Percentiles rank a stretch among this genome's conserved stretches.
These are phyloP conservation scores for Protonemura montana DNA, from an alignment of 2,888 invertebrate species.

Conservation along the genomic window DNA sequence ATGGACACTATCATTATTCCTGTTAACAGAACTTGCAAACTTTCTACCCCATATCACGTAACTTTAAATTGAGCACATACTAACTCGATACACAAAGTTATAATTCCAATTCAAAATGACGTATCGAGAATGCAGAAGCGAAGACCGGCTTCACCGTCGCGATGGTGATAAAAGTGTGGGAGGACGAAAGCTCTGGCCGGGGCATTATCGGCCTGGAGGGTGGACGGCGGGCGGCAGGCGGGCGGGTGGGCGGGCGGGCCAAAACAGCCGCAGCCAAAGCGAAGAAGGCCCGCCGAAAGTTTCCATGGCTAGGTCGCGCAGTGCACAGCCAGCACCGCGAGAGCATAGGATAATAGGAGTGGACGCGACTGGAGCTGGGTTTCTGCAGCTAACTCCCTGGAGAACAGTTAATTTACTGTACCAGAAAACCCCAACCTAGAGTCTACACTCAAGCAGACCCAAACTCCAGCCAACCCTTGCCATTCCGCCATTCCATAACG, in stretches of 20 bases:
- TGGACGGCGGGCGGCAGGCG: neutral
- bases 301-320: neutral
- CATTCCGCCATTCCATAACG: slow-evolving; percentile 21
- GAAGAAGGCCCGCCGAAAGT: slow-evolving; percentile 17
- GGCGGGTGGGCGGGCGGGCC: neutral
- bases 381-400: slow-evolving; percentile 30
- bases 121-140: neutral
- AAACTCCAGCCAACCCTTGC: slow-evolving; percentile 7
- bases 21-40: neutral
- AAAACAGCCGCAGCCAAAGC: neutral
- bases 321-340: too few relatives aligned
- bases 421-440: slow-evolving; percentile 36
- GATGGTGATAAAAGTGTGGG: neutral
- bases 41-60: neutral
- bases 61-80: neutral
- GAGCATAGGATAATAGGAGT: neutral
- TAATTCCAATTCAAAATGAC: neutral
- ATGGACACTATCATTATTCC: too few relatives aligned
- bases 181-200: neutral
- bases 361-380: slow-evolving; percentile 16
- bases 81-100: neutral
- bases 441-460: neutral
- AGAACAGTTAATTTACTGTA: slow-evolving; percentile 41
- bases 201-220: too few relatives aligned
- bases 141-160: neutral